phyloP scores from a whole-genome alignment of 1,140 invertebrate species.

The Ruditapes philippinarum region DNA sequence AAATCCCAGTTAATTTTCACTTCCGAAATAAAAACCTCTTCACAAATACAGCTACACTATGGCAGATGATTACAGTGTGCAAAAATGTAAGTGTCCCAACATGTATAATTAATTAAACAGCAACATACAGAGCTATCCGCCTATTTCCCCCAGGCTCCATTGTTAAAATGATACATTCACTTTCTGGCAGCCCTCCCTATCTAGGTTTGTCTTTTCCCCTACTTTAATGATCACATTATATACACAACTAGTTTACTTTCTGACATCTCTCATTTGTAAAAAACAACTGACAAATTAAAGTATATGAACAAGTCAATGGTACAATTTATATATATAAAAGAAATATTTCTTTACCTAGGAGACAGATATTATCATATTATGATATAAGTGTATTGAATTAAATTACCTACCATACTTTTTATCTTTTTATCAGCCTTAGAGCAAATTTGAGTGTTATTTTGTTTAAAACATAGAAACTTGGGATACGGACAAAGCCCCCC shows the following conservation, averaged over 20 bases:
- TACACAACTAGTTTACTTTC: background rate
- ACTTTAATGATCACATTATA: background rate
- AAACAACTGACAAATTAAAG: background rate
- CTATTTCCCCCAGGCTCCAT: slow-evolving; percentile 24
- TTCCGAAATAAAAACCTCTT: background rate
- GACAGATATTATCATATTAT: no score
- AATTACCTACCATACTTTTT: no score
- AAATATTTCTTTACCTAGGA: no score
- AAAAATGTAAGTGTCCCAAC: background rate
- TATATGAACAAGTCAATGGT: background rate
- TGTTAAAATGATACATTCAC: background rate
- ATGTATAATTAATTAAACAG: slow-evolving; percentile 34
- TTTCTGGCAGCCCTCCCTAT: background rate
- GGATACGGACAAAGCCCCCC: no score
- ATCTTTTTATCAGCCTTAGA: background rate
- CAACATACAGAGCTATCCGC: background rate
- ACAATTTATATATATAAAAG: background rate
- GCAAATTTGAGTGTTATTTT: no score
- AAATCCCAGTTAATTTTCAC: background rate
- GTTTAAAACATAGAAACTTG: no score
- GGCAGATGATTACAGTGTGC: background rate
- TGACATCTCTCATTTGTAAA: background rate
- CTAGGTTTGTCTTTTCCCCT: background rate
- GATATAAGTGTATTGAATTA: no score
- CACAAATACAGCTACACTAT: background rate